Percentiles rank a stretch among this genome's conserved stretches.
Evolutionary conservation across 2,113 vertebrate genomes (phyloP).

Genomic region (Hippocampus comes): DNA sequence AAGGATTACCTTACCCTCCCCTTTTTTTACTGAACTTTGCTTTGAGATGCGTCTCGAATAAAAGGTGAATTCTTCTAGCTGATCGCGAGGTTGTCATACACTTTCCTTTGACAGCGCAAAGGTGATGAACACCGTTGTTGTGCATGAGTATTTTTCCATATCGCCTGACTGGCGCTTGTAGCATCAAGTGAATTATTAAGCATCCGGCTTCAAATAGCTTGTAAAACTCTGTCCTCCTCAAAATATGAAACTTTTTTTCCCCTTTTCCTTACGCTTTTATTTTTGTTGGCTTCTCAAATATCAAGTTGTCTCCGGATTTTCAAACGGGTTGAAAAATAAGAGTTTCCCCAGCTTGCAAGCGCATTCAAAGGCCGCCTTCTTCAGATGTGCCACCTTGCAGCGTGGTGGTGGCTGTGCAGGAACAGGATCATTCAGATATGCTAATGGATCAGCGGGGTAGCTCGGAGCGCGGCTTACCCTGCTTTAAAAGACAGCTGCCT

Average conservation of each 20-base stretch:
- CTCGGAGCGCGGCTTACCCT: slow-evolving; percentile 73
- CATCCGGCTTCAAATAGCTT: slow-evolving; percentile 71
- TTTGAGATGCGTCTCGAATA: not conserved
- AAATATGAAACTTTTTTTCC: slow-evolving; percentile 64
- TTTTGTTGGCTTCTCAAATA: slow-evolving; percentile 74
- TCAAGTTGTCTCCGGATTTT: slow-evolving; percentile 74
- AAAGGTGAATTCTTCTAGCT: slow-evolving; percentile 9
- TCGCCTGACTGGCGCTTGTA: slow-evolving; percentile 56
- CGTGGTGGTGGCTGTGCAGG: slow-evolving; percentile 70
- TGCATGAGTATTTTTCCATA: slow-evolving; percentile 50
- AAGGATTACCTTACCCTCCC: not conserved
- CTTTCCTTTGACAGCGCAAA: slow-evolving; percentile 41
- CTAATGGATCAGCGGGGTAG: slow-evolving; percentile 79
- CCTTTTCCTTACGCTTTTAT: slow-evolving; percentile 58
- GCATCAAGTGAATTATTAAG: slow-evolving; percentile 78
- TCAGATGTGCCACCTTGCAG: slow-evolving; percentile 83
- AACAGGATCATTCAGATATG: slow-evolving; percentile 81
- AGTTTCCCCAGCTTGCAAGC: slow-evolving; percentile 69
- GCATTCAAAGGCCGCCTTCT: slow-evolving; percentile 72
- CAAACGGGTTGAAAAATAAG: slow-evolving; percentile 72
- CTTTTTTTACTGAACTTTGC: not conserved
- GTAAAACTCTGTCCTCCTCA: slow-evolving; percentile 69
- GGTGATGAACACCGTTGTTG: slow-evolving; percentile 48
- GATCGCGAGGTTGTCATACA: slow-evolving; percentile 50
- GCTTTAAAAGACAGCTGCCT: slow-evolving; percentile 79